phyloP scores from a whole-genome alignment of 1,140 invertebrate species.

The Contarinia nasturtii region DNA sequence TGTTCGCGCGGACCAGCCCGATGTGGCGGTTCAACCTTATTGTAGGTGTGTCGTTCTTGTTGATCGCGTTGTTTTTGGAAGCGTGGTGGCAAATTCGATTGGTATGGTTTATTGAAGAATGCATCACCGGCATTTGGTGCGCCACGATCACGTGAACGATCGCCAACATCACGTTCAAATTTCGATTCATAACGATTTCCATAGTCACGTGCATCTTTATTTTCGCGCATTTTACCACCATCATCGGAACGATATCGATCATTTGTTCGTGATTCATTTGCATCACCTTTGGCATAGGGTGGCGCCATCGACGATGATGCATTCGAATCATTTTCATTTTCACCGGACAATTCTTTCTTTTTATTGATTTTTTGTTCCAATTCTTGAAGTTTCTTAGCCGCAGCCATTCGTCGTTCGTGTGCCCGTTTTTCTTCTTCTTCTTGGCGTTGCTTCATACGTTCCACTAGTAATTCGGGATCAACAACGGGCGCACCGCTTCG shows the following conservation, averaged over 20 bases:
- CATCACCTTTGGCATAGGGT: not conserved
- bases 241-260: not conserved
- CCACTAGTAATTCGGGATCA: constrained; percentile 27
- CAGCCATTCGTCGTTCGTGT: constrained; percentile 34
- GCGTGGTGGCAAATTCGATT: constrained; percentile 63
- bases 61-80: constrained; percentile 57
- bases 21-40: constrained; percentile 3
- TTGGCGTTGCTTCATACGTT: constrained; percentile 43
- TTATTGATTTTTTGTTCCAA: constrained; percentile 39
- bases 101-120: constrained; percentile 49
- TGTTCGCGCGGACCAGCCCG: constrained; percentile 24
- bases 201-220: constrained; percentile 19
- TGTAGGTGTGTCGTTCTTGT: constrained; percentile 11
- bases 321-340: not conserved
- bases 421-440: constrained; percentile 53
- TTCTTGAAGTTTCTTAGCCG: constrained; percentile 41
- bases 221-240: constrained; percentile 13
- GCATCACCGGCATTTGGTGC: not conserved
- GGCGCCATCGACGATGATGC: not conserved
- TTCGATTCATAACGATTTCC: constrained; percentile 9
- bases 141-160: not conserved
- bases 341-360: constrained; percentile 17
- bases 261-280: not conserved
- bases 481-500: constrained; percentile 15
- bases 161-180: constrained; percentile 1